These are phyloP conservation scores for Staurois parvus DNA, from an alignment of 2,797 vertebrate species.

Conservation along the genomic window DNA sequence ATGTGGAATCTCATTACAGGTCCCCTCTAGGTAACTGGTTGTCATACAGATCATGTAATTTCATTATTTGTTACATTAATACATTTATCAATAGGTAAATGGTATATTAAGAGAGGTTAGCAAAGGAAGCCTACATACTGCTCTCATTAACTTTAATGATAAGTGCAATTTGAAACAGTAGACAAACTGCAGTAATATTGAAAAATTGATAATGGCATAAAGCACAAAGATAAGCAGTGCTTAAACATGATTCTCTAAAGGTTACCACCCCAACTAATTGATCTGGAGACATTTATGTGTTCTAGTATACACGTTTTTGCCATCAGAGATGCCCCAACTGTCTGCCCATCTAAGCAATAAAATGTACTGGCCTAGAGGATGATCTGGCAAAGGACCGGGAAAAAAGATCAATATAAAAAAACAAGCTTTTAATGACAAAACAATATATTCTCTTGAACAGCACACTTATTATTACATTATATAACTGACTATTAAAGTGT, in stretches of 20 bases:
- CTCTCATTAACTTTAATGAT: too few relatives aligned
- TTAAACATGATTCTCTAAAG: neutral
- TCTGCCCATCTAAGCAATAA: neutral
- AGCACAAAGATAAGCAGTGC: neutral
- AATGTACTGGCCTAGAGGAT: neutral
- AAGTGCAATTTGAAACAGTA: too few relatives aligned
- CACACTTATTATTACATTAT: neutral
- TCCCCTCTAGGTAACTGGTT: too few relatives aligned
- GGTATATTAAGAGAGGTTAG: too few relatives aligned
- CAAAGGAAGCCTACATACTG: too few relatives aligned
- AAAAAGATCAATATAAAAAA: neutral
- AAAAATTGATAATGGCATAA: too few relatives aligned
- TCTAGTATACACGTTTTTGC: neutral
- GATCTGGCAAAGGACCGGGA: neutral
- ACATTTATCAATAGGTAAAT: too few relatives aligned
- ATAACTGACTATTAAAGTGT: neutral
- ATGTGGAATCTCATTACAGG: too few relatives aligned
- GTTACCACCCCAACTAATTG: neutral
- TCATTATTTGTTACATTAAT: too few relatives aligned
- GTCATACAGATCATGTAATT: too few relatives aligned
- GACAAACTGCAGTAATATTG: too few relatives aligned
- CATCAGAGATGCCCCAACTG: neutral
- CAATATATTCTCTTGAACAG: neutral
- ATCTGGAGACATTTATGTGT: neutral
- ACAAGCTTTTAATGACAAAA: neutral